phyloP scores from a whole-genome alignment of 2,888 invertebrate species.

The Lasioglossum oenotherae region DNA sequence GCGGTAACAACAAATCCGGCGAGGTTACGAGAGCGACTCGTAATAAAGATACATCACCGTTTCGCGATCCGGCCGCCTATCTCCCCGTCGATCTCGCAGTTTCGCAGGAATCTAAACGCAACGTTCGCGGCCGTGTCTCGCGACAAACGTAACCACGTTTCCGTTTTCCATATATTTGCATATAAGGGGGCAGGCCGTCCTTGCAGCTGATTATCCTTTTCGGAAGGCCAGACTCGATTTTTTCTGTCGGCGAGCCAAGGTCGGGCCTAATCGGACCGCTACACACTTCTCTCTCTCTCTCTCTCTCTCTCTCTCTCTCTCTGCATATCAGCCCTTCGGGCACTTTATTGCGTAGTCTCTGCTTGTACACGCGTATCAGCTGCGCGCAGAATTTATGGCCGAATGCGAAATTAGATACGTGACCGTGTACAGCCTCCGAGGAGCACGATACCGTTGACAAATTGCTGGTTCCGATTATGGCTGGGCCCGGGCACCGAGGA shows the following conservation, averaged over 20 bases:
- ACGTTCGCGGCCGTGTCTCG: neutral
- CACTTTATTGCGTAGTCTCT: constrained; percentile 11
- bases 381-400: neutral
- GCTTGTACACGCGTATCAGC: constrained; percentile 2
- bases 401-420: constrained; percentile 13
- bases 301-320: neutral
- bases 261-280: constrained; percentile 31
- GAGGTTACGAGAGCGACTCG: constrained; percentile 17
- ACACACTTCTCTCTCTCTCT: neutral
- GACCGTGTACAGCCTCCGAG: neutral
- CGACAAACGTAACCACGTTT: constrained; percentile 1
- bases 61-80: constrained; percentile 22
- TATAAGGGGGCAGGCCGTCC: constrained; percentile 52
- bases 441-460: constrained; percentile 3
- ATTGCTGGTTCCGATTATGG: neutral
- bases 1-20: constrained; percentile 12
- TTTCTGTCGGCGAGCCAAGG: constrained; percentile 3
- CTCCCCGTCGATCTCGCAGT: constrained; percentile 18
- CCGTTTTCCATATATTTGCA: constrained; percentile 50
- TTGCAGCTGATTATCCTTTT: constrained; percentile 66
- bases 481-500: neutral
- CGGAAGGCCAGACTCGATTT: constrained; percentile 46
- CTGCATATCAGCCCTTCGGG: neutral
- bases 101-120: constrained; percentile 20
- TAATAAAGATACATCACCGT: constrained; percentile 36